A percentile compares a stretch with the other conserved stretches of the same genome.
Evolutionary conservation across 2,888 invertebrate species (phyloP).

Genomic region (Suillia variegata): DNA sequence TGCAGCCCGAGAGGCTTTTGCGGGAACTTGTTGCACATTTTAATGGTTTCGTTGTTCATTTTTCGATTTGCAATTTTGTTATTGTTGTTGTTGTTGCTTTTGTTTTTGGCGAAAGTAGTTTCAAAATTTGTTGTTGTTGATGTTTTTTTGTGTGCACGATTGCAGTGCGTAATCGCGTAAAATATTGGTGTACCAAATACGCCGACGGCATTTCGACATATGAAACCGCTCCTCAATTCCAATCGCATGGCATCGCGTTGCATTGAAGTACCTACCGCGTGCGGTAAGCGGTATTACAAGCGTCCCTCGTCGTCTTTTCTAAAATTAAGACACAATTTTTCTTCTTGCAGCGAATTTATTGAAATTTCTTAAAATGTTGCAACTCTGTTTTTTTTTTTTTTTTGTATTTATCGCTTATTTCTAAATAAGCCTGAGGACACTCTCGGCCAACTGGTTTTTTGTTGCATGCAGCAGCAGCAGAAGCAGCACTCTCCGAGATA

Average conservation of each 20-base stretch:
- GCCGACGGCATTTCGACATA: not conserved
- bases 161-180: conserved; percentile 13
- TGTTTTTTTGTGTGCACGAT: not conserved
- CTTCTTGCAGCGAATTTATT: not conserved
- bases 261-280: no score
- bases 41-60: not conserved
- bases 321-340: conserved; percentile 3
- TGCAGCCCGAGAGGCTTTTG: conserved; percentile 14
- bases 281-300: not conserved
- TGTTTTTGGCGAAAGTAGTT: not conserved
- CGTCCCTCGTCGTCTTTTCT: not conserved
- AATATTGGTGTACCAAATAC: conserved; percentile 7
- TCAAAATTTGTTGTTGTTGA: not conserved
- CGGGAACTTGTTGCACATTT: not conserved
- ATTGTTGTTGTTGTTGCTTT: not conserved
- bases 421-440: not conserved
- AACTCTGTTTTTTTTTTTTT: not conserved
- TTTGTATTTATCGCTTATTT: no score
- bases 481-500: not conserved
- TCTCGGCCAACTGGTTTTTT: not conserved
- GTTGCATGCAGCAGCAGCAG: not conserved
- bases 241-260: not conserved
- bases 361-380: not conserved
- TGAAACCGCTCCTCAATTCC: no score
- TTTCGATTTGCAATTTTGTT: not conserved